Evolutionary conservation across 2,888 invertebrate species (phyloP), one percentile per base, ranked within the genome.

Genomic region (Cheilosia grossa): DNA sequence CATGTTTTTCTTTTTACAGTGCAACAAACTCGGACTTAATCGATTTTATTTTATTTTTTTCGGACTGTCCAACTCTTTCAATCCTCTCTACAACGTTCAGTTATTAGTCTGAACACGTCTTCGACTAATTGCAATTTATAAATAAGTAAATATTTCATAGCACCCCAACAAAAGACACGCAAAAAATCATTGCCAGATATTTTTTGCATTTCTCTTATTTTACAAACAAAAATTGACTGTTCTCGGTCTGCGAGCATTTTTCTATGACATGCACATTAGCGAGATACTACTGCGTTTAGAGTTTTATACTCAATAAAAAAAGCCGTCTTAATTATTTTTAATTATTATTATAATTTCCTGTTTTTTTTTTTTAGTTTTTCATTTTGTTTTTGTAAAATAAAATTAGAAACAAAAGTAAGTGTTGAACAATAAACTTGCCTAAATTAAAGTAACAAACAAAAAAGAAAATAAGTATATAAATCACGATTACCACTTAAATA

Each of bases 361-460:
- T 59, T 47, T 24, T 67, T 44, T 61, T 61, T 61, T 47, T 30
- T 1, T 9, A 2, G 30, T 9, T 30, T 30, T 30, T 30, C 30
- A 30, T 30, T 30, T 9, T 30, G 9, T 30, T 17, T 47, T 27
- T 63, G 47, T 69, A 73, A 63, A 54, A 54, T 63, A 73, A 63
- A 73, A 54, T 63, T 19, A 54, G 42, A 73, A 73, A 74, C 72
- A 72, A 51, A 53, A 42, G 44, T 42, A 56, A 33, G 54, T 33
- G 30, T 64, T 56, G 56, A 56, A 47, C 37, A 64, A 59, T 27
- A 64, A 47, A 63, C 73, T 64, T 64, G 54, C 54, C 37, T 56
- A 74, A 49, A 56, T 74, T 64, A 74, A 27, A 64, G 59, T 75
- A 75, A 75, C 75, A 75, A 72, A 66, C 24, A 66, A 75, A 37